Percentiles rank a stretch among this genome's conserved stretches.
These are phyloP conservation scores for Colletes latitarsis DNA, from an alignment of 1,140 invertebrate genomes.

Conservation along the genomic window DNA sequence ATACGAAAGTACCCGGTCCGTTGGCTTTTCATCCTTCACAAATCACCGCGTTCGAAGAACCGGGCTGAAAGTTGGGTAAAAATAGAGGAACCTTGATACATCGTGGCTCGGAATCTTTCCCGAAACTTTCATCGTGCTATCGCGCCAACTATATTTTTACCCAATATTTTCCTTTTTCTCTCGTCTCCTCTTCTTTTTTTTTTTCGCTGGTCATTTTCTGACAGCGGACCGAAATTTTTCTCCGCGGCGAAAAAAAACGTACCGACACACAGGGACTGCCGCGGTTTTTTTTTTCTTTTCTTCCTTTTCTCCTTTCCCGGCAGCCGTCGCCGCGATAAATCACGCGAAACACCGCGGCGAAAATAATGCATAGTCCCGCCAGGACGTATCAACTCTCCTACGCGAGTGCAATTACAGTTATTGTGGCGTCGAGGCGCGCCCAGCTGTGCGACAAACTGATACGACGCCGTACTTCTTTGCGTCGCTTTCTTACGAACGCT, in stretches of 20 bases:
- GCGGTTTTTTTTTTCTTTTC: not conserved
- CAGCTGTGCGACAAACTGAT: not conserved
- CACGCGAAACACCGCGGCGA: slow-evolving; percentile 23
- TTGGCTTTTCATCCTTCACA: slow-evolving; percentile 23
- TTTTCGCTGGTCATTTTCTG: not conserved
- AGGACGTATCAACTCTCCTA: slow-evolving; percentile 15
- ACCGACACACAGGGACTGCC: slow-evolving; percentile 14
- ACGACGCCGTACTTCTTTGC: not conserved
- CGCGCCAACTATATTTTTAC: slow-evolving; percentile 35
- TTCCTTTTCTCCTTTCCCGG: not conserved
- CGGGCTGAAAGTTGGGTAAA: slow-evolving; percentile 18
- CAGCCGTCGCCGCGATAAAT: slow-evolving; percentile 45
- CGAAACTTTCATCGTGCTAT: slow-evolving; percentile 20
- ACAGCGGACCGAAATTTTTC: slow-evolving; percentile 43
- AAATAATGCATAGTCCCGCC: slow-evolving; percentile 23
- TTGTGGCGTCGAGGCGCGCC: not conserved
- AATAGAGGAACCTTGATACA: slow-evolving; percentile 15
- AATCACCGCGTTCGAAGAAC: slow-evolving; percentile 27
- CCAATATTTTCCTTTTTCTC: slow-evolving; percentile 21
- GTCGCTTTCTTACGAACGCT: not conserved
- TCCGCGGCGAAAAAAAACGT: slow-evolving; percentile 26
- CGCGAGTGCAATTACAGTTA: slow-evolving; percentile 25
- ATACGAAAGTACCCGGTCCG: slow-evolving; percentile 23
- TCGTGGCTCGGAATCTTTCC: slow-evolving; percentile 11
- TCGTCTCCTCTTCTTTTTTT: not conserved